phyloP scores from a whole-genome alignment of 2,888 invertebrate genomes.

The Caenorhabditis uteleia region DNA sequence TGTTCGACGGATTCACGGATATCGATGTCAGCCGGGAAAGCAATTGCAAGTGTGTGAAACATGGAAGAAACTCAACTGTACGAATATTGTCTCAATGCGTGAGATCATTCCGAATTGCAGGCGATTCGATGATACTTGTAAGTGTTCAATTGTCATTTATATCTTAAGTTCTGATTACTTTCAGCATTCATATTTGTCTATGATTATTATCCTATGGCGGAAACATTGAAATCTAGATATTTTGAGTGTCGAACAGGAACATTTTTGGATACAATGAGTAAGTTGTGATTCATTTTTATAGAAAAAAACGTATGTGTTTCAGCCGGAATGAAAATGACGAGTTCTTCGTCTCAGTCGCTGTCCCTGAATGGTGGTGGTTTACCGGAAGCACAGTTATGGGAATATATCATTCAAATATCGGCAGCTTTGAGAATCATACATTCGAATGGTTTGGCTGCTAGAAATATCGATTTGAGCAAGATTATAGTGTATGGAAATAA shows the following conservation, averaged over 20 bases:
- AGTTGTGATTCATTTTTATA: not conserved
- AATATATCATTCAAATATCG: constrained; percentile 90
- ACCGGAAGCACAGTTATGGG: constrained; percentile 91
- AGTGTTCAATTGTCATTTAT: constrained; percentile 70
- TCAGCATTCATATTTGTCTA: constrained; percentile 93
- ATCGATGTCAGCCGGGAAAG: constrained; percentile 80
- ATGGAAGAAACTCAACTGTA: constrained; percentile 90
- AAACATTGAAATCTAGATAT: constrained; percentile 85
- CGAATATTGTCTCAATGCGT: constrained; percentile 88
- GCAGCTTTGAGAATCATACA: constrained; percentile 91
- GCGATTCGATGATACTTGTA: constrained; percentile 93
- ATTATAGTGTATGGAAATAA: constrained; percentile 74
- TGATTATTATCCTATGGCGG: constrained; percentile 89
- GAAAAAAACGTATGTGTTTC: not conserved
- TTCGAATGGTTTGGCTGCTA: constrained; percentile 79
- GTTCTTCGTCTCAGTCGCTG: not conserved
- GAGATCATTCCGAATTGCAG: constrained; percentile 89
- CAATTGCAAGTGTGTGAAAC: constrained; percentile 85
- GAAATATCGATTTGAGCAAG: constrained; percentile 89
- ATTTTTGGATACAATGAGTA: constrained; percentile 18
- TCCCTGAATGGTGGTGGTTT: constrained; percentile 71
- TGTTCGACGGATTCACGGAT: constrained; percentile 71
- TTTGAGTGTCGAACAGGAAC: constrained; percentile 72
- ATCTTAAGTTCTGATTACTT: constrained; percentile 8
- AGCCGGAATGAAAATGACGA: constrained; percentile 11